Evolutionary conservation across 2,888 invertebrate species (phyloP).

Genomic region (Bombylius major): DNA sequence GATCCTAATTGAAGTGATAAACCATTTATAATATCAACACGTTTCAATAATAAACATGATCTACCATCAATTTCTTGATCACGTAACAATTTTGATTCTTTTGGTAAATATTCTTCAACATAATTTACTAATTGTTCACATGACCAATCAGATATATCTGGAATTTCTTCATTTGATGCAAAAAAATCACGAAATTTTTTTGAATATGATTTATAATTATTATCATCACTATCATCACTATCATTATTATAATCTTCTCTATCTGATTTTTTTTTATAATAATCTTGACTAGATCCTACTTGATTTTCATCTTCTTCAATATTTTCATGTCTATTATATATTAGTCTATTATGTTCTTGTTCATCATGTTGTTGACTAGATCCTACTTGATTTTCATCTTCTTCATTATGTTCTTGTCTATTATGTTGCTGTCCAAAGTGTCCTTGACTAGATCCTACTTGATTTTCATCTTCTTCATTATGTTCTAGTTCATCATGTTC

Average conservation of each 20-base stretch:
- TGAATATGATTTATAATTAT: not conserved
- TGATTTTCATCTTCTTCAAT: no score
- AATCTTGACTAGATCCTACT: no score
- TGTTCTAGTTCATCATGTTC: no score
- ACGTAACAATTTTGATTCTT: slow-evolving; percentile 67
- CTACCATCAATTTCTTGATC: slow-evolving; percentile 89
- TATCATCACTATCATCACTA: not conserved
- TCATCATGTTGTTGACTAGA: no score
- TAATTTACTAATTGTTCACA: slow-evolving; percentile 71
- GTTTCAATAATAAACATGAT: slow-evolving; percentile 68
- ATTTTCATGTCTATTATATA: no score
- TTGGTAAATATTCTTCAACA: slow-evolving; percentile 62
- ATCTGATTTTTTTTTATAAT: no score
- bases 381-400: not conserved
- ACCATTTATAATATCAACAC: slow-evolving; percentile 71
- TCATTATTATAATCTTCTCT: no score
- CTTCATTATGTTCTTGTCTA: no score
- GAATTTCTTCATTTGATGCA: slow-evolving; percentile 35
- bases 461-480: no score
- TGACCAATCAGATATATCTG: slow-evolving; percentile 72
- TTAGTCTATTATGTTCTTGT: no score
- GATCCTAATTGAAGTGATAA: slow-evolving; percentile 76
- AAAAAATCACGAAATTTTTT: not conserved
- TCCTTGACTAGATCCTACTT: no score
- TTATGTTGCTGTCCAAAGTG: no score